phyloP scores from a whole-genome alignment of 37 sponge, comb jelly and placozoan genomes.

The Trichoplax adhaerens region DNA sequence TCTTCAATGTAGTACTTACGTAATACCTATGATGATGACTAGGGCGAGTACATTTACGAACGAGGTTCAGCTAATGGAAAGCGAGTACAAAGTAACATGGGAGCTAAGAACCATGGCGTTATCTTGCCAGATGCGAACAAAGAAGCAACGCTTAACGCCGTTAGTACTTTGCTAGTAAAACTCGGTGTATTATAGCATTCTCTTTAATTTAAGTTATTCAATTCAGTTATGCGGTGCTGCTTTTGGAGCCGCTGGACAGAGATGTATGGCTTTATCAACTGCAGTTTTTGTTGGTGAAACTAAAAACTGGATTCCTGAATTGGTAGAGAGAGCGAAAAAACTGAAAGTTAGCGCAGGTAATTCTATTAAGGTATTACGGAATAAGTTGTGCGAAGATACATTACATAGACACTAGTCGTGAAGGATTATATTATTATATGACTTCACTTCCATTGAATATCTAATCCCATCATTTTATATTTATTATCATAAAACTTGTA shows the following conservation, averaged over 20 bases:
- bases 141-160: constrained; percentile 91
- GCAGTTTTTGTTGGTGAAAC: constrained; percentile 90
- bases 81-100: constrained; percentile 98
- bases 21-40: neutral
- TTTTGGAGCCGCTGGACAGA: constrained; percentile 96
- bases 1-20: neutral
- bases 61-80: constrained; percentile 84
- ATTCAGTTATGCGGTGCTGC: constrained; percentile 82
- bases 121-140: constrained; percentile 97
- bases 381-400: too few relatives aligned
- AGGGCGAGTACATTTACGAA: constrained; percentile 86
- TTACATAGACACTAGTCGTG: neutral
- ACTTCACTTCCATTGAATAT: neutral
- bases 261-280: constrained; percentile 94
- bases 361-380: neutral
- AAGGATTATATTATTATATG: neutral
- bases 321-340: constrained; percentile 61
- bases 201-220: too few relatives aligned
- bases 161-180: constrained; percentile 3
- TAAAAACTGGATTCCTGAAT: constrained; percentile 92
- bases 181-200: too few relatives aligned
- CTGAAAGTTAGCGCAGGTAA: constrained; percentile 52
- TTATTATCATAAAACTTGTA: neutral
- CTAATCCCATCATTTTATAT: neutral
- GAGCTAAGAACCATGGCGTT: constrained; percentile 98